Percentiles rank a stretch among this genome's conserved stretches.
Conservation (phyloP, 1,140 invertebrate species). For the Bombyx mandarina region DNA sequence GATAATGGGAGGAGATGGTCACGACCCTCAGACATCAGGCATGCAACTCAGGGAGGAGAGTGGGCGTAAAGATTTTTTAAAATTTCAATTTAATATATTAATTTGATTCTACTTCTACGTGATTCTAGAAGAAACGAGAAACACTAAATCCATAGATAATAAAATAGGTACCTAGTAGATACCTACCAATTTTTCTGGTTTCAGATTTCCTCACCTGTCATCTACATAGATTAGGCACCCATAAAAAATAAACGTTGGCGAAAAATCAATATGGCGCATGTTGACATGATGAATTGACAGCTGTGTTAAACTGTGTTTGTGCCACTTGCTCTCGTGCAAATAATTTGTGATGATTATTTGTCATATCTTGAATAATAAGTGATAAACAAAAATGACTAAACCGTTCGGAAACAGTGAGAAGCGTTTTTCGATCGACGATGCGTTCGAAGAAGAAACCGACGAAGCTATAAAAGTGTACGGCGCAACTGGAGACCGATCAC, state of each 20-base stretch:
- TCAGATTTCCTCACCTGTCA: too few relatives aligned
- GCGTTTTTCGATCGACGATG: conserved; percentile 85
- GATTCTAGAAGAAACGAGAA: too few relatives aligned
- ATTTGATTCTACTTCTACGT: too few relatives aligned
- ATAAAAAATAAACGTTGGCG: conserved; percentile 6
- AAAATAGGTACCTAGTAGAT: too few relatives aligned
- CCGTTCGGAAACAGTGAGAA: conserved; percentile 68
- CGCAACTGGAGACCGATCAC: conserved; percentile 74
- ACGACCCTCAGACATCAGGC: too few relatives aligned
- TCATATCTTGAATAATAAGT: conserved; percentile 34
- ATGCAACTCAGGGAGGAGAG: too few relatives aligned
- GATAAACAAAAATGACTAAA: conserved; percentile 57
- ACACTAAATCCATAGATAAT: too few relatives aligned
- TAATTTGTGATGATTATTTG: conserved; percentile 56
- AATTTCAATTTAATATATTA: too few relatives aligned
- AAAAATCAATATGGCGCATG: conserved; percentile 59
- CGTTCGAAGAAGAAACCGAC: conserved; percentile 85
- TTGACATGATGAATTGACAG: conserved; percentile 64
- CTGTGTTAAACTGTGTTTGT: conserved; percentile 42
- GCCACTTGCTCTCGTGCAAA: conserved; percentile 28
- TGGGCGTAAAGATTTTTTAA: too few relatives aligned
- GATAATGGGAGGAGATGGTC: too few relatives aligned
- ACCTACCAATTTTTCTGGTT: too few relatives aligned
- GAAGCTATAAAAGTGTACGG: conserved; percentile 84
- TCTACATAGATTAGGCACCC: too few relatives aligned